Percentiles rank a stretch among this genome's conserved stretches.
Conservation (phyloP, 2,797 vertebrate species). For the Peromyscus aztecus region DNA sequence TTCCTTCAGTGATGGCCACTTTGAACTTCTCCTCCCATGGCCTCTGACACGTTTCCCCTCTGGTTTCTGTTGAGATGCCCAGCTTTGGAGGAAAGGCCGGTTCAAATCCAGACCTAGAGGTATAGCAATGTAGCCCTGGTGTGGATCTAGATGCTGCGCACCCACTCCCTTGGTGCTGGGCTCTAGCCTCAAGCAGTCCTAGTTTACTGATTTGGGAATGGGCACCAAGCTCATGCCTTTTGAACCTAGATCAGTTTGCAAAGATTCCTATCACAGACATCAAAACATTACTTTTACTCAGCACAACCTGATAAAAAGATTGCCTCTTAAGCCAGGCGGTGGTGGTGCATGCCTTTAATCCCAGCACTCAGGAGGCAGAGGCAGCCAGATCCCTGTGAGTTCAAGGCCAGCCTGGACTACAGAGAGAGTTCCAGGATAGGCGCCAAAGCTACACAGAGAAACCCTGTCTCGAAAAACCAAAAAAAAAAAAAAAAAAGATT, state of each 20-base stretch:
- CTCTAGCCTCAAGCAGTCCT: neutral
- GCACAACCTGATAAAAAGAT: neutral
- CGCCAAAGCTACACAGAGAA: no score
- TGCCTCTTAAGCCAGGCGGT: neutral
- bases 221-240: neutral
- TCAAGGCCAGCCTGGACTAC: no score
- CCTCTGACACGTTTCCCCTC: constrained; percentile 76
- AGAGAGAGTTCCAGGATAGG: no score
- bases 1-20: constrained; percentile 73
- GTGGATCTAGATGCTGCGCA: neutral
- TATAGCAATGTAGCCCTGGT: accelerated
- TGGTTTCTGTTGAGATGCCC: constrained; percentile 53
- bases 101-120: neutral
- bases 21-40: constrained; percentile 70
- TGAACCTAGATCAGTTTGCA: neutral
- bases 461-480: neutral
- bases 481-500: neutral
- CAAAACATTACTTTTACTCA: neutral
- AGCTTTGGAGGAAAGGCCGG: neutral
- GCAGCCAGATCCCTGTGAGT: no score
- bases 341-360: no score
- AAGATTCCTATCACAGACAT: neutral
- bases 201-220: neutral
- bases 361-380: no score
- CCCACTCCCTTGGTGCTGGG: neutral